Evolutionary conservation across 1,140 invertebrate genomes (phyloP).

Genomic region (Drosophila saltans): DNA sequence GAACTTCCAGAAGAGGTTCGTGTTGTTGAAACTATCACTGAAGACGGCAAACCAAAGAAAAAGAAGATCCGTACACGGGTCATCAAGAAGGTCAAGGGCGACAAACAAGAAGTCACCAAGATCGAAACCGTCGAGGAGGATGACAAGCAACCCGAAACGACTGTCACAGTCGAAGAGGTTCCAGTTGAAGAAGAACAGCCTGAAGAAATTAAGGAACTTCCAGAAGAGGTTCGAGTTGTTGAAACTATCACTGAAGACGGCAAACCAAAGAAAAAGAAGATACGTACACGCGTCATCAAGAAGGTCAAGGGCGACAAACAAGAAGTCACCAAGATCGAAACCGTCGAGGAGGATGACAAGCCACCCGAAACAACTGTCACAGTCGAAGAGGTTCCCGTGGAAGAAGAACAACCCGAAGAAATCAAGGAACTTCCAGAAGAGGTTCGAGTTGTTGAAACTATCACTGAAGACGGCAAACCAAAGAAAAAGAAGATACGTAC

Average conservation of each 20-base stretch:
- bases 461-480: slow-evolving; percentile 32
- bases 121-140: slow-evolving; percentile 6
- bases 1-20: slow-evolving; percentile 3
- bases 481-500: slow-evolving; percentile 40
- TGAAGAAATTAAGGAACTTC: not conserved
- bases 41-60: slow-evolving; percentile 2
- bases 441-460: slow-evolving; percentile 23
- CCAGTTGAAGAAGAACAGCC: not conserved
- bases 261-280: slow-evolving; percentile 1
- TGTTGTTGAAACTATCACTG: not conserved
- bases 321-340: slow-evolving; percentile 12
- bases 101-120: slow-evolving; percentile 13
- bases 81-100: slow-evolving; percentile 5
- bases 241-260: not conserved
- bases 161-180: not conserved
- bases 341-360: not conserved
- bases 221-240: not conserved
- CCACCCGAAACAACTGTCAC: not conserved
- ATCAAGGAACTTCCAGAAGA: slow-evolving; percentile 19
- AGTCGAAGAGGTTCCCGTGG: not conserved
- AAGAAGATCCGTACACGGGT: slow-evolving; percentile 6
- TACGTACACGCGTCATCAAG: not conserved
- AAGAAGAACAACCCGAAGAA: slow-evolving; percentile 9
- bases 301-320: slow-evolving; percentile 7
- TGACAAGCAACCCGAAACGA: not conserved